These are phyloP conservation scores for Axea sp. DNA, from an alignment of 2,888 invertebrate genomes.

Conservation along the genomic window DNA sequence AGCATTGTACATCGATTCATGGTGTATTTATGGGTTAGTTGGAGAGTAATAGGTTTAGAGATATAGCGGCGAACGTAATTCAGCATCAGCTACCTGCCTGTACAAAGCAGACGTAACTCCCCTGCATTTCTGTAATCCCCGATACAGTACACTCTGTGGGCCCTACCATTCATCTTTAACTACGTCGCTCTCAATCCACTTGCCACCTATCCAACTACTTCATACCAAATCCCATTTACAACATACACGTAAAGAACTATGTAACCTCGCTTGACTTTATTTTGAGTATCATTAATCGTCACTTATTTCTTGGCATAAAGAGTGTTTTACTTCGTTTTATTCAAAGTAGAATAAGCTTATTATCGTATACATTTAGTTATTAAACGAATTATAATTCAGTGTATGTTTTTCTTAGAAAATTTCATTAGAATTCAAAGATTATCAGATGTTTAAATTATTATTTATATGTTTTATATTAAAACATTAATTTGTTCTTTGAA, in stretches of 20 bases:
- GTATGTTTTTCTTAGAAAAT: neutral
- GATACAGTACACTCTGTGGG: constrained; percentile 70
- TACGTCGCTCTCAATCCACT: constrained; percentile 70
- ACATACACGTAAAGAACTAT: no score
- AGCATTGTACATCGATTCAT: constrained; percentile 39
- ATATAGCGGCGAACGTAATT: constrained; percentile 77
- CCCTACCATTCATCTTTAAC: constrained; percentile 65
- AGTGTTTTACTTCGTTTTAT: constrained; percentile 1
- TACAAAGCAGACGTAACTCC: constrained; percentile 65
- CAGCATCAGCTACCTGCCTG: constrained; percentile 74
- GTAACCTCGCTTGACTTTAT: constrained; percentile 39
- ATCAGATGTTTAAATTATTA: no score
- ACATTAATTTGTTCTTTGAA: no score
- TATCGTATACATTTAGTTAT: neutral
- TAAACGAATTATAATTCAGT: constrained; percentile 8
- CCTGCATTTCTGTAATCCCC: constrained; percentile 75
- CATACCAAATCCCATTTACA: constrained; percentile 44
- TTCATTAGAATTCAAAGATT: no score
- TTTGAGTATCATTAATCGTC: constrained; percentile 34
- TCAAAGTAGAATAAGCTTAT: no score
- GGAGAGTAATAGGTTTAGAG: constrained; percentile 74
- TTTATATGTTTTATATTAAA: no score
- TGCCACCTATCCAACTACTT: constrained; percentile 69
- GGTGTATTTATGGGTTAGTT: constrained; percentile 62
- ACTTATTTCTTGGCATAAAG: constrained; percentile 12